Percentiles rank a stretch among this genome's conserved stretches.
phyloP scores from a whole-genome alignment of 92 coral and sea anemone species.

The Phenganax subtilis region DNA sequence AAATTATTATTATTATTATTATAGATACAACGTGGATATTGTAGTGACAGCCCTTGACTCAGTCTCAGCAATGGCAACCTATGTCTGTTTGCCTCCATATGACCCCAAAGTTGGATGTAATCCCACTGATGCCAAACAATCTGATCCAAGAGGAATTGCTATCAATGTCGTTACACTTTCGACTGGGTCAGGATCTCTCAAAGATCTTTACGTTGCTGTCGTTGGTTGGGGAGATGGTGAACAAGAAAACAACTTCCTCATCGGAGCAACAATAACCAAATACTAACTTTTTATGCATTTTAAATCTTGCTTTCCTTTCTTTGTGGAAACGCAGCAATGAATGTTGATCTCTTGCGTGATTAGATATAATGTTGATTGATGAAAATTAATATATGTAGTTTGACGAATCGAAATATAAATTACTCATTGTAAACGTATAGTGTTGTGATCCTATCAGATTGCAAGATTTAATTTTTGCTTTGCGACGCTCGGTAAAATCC shows the following conservation, averaged over 20 bases:
- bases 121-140: conserved; percentile 49
- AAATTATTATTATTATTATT: not conserved
- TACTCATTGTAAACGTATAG: too few species aligned
- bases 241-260: conserved; percentile 57
- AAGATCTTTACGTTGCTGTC: conserved; percentile 52
- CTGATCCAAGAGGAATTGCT: conserved; percentile 66
- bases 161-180: conserved; percentile 59
- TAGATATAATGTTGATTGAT: too few species aligned
- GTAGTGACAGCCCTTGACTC: conserved; percentile 56
- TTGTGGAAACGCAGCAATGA: not conserved
- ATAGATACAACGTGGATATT: conserved; percentile 56
- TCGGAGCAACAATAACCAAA: conserved; percentile 59
- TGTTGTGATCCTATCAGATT: too few species aligned
- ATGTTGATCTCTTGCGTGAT: not conserved
- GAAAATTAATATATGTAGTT: too few species aligned
- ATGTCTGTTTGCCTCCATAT: conserved; percentile 56
- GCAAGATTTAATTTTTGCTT: too few species aligned
- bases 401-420: too few species aligned
- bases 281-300: not conserved
- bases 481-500: too few species aligned
- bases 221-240: conserved; percentile 72
- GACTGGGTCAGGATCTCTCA: conserved; percentile 52
- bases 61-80: conserved; percentile 68
- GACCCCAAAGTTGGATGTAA: conserved; percentile 38
- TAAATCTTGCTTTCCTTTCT: not conserved